A percentile compares a stretch with the other conserved stretches of the same genome.
Evolutionary conservation across 92 coral and sea anemone species (phyloP).

Genomic region (Porites rus): DNA sequence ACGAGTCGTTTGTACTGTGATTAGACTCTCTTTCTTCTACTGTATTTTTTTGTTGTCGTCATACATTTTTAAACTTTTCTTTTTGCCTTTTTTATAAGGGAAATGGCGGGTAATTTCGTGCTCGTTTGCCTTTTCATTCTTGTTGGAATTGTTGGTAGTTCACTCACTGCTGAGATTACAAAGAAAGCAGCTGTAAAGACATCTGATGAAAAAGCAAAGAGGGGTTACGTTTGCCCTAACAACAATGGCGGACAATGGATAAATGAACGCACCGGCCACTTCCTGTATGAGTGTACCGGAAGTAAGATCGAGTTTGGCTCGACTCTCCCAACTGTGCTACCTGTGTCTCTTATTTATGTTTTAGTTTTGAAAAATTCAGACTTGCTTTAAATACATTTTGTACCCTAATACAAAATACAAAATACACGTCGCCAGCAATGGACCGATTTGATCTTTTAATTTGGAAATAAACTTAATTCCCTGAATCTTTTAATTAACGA

Average conservation of each 20-base stretch:
- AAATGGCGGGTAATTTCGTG: background rate
- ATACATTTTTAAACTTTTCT: background rate
- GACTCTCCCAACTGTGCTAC: too few relatives aligned
- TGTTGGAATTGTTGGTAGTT: background rate
- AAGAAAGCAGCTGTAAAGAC: background rate
- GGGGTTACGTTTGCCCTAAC: background rate
- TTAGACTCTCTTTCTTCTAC: too few relatives aligned
- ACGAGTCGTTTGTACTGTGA: too few relatives aligned
- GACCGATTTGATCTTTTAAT: too few relatives aligned
- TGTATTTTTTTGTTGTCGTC: too few relatives aligned
- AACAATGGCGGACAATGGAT: slow-evolving; percentile 8
- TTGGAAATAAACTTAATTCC: too few relatives aligned
- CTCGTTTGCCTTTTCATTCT: background rate
- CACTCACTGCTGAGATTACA: background rate
- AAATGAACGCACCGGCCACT: slow-evolving; percentile 2
- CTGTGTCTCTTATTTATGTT: background rate
- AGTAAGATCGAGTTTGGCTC: background rate
- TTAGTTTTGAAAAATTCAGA: too few relatives aligned
- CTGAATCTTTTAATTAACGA: too few relatives aligned
- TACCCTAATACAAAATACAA: too few relatives aligned
- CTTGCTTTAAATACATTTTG: too few relatives aligned
- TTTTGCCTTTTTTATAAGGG: background rate
- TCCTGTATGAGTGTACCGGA: slow-evolving; percentile 2
- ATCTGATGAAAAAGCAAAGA: background rate
- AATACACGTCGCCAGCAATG: too few relatives aligned